Evolutionary conservation across 2,888 invertebrate species (phyloP), one percentile per base, ranked within the genome.

Genomic region (Ennomos fuscantarius): DNA sequence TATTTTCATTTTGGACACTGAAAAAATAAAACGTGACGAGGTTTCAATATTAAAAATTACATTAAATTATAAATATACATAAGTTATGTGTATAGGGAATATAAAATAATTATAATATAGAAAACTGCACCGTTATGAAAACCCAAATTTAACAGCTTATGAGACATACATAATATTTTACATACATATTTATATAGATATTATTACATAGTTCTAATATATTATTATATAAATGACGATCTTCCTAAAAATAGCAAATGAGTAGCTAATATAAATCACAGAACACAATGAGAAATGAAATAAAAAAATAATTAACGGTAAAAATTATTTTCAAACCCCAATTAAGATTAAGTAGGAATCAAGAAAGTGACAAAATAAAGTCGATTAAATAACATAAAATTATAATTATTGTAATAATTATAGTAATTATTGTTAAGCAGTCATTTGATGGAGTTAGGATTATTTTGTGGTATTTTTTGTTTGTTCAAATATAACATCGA

Each of bases 271-370:
- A 24, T 24, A 13, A 35, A 47, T 47, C 24, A 24, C 31, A 52
- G 43, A 34, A 53, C 51, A 55, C 48, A 46, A 10, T 40, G 50
- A 56, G 35, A 33, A 31, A 12, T 32, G 31, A 8, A 41, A 11
- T 39, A 35, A 52, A 40, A 32, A 41, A n/a, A 24, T 24, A 15
- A 24, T 24, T 24, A 3, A 2, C 24, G 6, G 6, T 24, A 24
- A 24, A 24, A 2, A 24, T 6, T 24, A 24, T 24, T 24, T 24
- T 24, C 24, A 24, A 24, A 24, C 24, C 24, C 24, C 24, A 24
- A 46, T 58, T 56, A 49, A 12, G 51, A 48, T 60, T 63, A 63
- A 63, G 63, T 63, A 63, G 63, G 48, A 60, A 55, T 52, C 48
- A 57, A 57, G 48, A 50, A 55, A 52, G 35, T 9, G 6, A 44